Base-by-base conservation (phyloP, 2,113 vertebrate species). In the Progne subis region DNA sequence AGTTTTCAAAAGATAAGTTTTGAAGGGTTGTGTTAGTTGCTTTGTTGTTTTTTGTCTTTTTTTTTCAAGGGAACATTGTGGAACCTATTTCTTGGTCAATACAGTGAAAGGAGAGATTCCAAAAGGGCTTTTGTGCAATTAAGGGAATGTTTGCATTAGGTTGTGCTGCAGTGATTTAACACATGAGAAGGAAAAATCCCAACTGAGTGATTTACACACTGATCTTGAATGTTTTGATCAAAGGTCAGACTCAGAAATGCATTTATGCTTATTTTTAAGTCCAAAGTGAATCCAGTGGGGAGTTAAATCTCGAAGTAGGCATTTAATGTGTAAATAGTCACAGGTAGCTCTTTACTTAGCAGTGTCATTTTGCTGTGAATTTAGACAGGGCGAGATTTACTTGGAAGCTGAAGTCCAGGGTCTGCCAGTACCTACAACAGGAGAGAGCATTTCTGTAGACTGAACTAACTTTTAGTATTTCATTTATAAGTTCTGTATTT, bases 231-330 rank as follows among this genome's bases (percentile, higher is more conserved):
- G 59, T 80, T 94, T 75, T 92, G 49, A 89, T 85, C 88, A 75
- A 80, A 91, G 84, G 81, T 92, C 81, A 90, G 70, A 63, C 60
- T 89, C 52, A 47, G 65, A 95, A 95, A 85, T 89, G 56, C 15
- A 28, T 67, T 92, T 91, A 31, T 91, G 44, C 18, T 87, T 91
- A 60, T 49, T 94, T 89, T 52, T 41, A 87, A 87, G 39, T 78
- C 28, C 60, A 32, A 24, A 82, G 88, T 77, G 72, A 88, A 49
- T 59, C 56, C 39, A 47, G 47, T 10, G 34, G 69, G 31, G 52
- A 90, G 23, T 71, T 86, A 77, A 90, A 60, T 65, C 41, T 82
- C 37, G 49, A 67, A 77, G 43, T 16, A 79, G 59, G 39, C 59
- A 46, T 60, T 90, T 55, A 69, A 55, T 57, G 55, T 59, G 34